Evolutionary conservation across 2,888 invertebrate species (phyloP), one percentile per base, ranked within the genome.

Genomic region (Pachycephus smyrnensis): DNA sequence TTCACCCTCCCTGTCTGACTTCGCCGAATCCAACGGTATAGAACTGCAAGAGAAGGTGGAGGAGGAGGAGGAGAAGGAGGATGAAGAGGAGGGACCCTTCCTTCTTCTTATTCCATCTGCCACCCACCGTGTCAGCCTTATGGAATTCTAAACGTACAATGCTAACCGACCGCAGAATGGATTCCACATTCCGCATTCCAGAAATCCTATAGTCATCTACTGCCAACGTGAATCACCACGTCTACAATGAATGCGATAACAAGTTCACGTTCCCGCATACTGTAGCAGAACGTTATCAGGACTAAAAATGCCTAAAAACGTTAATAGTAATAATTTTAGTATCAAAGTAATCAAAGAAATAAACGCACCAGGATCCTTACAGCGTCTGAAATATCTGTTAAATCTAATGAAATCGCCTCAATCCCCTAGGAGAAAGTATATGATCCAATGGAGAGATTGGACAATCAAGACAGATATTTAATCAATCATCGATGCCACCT

Each of bases 81-180:
- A 69, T 69, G 75, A 78, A 75, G 75, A 76, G 75, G 78, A 81
- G 82, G 82, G 83, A 82, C 79, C 11, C 76, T 79, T 82, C 81
- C 81, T 83, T 83, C 82, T 84, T 83, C 78, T 86, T 85, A 82
- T 86, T 86, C 84, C 85, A 84, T 86, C 84, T 85, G 86, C 89
- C 89, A 88, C 89, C 89, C 89, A 89, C 88, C 81, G 83, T 80
- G 88, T 76, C 31, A 30, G 74, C 31, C 37, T 74, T n/a, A 74
- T 33, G 74, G 74, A 74, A 74, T 74, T n/a, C 74, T 36, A 36
- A 74, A 36, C 71, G 71, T 33, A 71, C 71, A 71, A 71, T 71
- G 71, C 71, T 33, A 33, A 71, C 12, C 71, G 11, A 31, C 31
- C 33, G 11, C 71, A 12, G 71, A 71, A 71, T 71, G 71, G 11